phyloP scores from a whole-genome alignment of 2,888 invertebrate species.

The Junonia oenone region DNA sequence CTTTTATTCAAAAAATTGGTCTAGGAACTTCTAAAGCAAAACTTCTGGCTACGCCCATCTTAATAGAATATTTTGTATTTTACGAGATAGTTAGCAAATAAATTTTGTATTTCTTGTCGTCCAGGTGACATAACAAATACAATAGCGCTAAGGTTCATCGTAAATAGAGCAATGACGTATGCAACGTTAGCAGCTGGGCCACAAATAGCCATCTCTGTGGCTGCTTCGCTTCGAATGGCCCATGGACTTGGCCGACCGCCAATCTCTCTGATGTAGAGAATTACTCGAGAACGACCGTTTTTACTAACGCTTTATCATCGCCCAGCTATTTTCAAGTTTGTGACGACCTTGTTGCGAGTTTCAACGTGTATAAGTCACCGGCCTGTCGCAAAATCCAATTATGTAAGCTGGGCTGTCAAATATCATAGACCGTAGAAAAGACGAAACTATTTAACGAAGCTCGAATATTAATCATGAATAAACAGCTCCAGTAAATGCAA shows the following conservation, averaged over 20 bases:
- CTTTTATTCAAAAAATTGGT: too few species aligned
- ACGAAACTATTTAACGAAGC: neutral
- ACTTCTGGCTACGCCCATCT: too few species aligned
- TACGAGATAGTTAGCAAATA: neutral
- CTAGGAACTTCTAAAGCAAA: too few species aligned
- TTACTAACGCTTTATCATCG: constrained; percentile 68
- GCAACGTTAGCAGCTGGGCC: constrained; percentile 58
- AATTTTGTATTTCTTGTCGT: constrained; percentile 25
- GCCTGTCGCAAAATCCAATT: constrained; percentile 58
- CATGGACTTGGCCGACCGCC: constrained; percentile 61
- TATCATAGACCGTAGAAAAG: neutral
- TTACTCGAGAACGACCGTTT: constrained; percentile 69
- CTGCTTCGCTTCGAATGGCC: constrained; percentile 64
- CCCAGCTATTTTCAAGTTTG: constrained; percentile 66
- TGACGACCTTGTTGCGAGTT: constrained; percentile 66
- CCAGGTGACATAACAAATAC: constrained; percentile 69
- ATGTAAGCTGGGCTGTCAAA: constrained; percentile 31
- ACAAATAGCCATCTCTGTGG: constrained; percentile 66
- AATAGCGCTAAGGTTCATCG: constrained; percentile 57
- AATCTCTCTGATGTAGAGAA: constrained; percentile 50
- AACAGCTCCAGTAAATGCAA: neutral
- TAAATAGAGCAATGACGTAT: constrained; percentile 75
- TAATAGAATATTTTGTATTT: neutral
- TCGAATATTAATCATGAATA: neutral
- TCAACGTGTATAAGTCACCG: constrained; percentile 54